phyloP scores from a whole-genome alignment of 2,797 vertebrate species.

The Psittacula derbiana region DNA sequence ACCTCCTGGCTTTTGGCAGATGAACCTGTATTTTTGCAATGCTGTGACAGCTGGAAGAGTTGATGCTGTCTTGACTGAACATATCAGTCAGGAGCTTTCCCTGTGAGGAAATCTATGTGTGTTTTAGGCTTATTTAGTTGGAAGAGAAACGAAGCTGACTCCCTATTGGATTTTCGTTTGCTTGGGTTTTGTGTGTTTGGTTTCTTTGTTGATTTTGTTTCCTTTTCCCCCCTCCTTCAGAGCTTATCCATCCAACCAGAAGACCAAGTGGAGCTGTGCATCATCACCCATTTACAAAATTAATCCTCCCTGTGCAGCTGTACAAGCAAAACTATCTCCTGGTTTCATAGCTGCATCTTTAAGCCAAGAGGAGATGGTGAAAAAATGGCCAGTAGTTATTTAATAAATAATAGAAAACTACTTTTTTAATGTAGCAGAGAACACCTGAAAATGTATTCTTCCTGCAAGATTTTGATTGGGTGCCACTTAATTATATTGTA shows the following conservation, averaged over 20 bases:
- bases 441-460: background rate
- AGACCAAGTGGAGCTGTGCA: background rate
- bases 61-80: conserved; percentile 31
- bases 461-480: background rate
- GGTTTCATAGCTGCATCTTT: background rate
- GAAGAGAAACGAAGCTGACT: background rate
- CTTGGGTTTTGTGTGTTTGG: background rate
- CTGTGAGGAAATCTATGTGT: background rate
- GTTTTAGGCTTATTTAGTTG: background rate
- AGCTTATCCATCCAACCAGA: background rate
- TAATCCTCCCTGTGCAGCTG: background rate
- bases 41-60: conserved; percentile 1
- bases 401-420: background rate
- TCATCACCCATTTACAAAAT: background rate
- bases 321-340: background rate
- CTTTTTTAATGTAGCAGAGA: background rate
- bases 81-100: background rate
- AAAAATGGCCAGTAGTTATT: background rate
- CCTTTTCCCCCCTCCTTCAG: background rate
- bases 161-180: background rate
- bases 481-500: conserved; percentile 17
- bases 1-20: background rate
- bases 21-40: background rate
- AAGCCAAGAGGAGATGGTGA: background rate
- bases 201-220: background rate